A percentile compares a stretch with the other conserved stretches of the same genome.
Evolutionary conservation across 2,113 vertebrate genomes (phyloP).

Genomic region (Todiramphus chloris): DNA sequence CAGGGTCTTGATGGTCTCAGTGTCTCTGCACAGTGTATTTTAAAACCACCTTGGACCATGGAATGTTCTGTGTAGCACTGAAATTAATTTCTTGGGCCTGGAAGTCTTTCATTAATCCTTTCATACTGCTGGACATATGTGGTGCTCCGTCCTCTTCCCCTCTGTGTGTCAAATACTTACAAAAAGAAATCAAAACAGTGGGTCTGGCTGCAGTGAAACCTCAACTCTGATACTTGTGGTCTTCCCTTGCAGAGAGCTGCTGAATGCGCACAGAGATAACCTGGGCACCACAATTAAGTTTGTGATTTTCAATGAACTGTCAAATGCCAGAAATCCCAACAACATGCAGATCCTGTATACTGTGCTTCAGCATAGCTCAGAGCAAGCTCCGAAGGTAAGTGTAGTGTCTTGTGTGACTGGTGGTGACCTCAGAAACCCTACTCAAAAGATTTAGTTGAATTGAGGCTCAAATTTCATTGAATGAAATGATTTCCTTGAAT

Average conservation of each 20-base stretch:
- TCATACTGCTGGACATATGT: rapidly evolving
- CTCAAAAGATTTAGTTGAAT: background rate
- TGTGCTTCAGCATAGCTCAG: conserved; percentile 92
- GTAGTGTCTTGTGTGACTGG: background rate
- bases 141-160: background rate
- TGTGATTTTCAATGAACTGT: conserved; percentile 96
- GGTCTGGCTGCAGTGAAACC: background rate
- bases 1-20: background rate
- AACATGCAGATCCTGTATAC: conserved; percentile 98
- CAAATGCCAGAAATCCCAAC: conserved; percentile 96
- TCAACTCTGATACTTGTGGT: background rate
- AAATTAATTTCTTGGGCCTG: background rate
- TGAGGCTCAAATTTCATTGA: background rate
- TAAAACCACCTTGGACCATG: background rate
- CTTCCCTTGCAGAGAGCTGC: conserved; percentile 83
- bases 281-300: conserved; percentile 95
- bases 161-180: background rate
- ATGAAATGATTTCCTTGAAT: too few relatives aligned
- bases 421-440: background rate
- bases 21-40: background rate
- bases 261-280: conserved; percentile 94
- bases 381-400: conserved; percentile 93
- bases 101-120: background rate
- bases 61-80: background rate
- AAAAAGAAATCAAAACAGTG: background rate